phyloP scores from a whole-genome alignment of 2,888 invertebrate species.

The Oxytorus armatus region DNA sequence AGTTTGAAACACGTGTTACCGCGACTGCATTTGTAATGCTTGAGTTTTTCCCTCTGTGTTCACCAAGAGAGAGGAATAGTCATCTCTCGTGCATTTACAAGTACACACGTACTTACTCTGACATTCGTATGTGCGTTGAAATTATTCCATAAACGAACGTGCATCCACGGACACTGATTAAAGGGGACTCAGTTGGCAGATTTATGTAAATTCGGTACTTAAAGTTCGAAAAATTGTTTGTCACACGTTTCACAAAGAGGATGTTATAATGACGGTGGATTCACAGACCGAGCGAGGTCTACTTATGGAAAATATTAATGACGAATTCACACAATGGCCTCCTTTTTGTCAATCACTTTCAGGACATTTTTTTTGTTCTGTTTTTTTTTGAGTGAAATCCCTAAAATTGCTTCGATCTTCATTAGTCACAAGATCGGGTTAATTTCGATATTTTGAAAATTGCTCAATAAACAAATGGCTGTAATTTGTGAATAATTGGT shows the following conservation, averaged over 20 bases:
- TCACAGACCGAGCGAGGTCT: too few relatives aligned
- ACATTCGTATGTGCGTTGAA: constrained; percentile 14
- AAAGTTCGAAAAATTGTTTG: constrained; percentile 25
- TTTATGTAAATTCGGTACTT: too few relatives aligned
- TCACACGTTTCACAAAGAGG: constrained; percentile 1
- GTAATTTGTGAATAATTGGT: too few relatives aligned
- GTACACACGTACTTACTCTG: constrained; percentile 6
- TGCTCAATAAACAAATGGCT: too few relatives aligned
- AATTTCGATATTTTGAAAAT: too few relatives aligned
- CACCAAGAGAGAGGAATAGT: constrained; percentile 14
- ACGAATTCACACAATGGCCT: too few relatives aligned
- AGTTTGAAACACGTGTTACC: constrained; percentile 60
- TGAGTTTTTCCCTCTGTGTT: constrained; percentile 44
- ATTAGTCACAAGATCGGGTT: too few relatives aligned
- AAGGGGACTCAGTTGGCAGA: too few relatives aligned
- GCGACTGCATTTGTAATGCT: constrained; percentile 63
- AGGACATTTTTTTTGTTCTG: background rate
- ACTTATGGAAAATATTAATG: too few relatives aligned
- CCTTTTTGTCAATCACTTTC: too few relatives aligned
- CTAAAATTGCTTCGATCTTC: background rate
- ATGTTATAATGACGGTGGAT: too few relatives aligned
- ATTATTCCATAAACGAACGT: constrained; percentile 23
- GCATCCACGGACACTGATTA: constrained; percentile 23
- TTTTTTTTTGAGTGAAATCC: background rate
- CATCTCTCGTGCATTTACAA: constrained; percentile 8